Percentiles rank a stretch among this genome's conserved stretches.
Evolutionary conservation across 2,888 invertebrate genomes (phyloP).

Genomic region (Lampropteryx suffumata): DNA sequence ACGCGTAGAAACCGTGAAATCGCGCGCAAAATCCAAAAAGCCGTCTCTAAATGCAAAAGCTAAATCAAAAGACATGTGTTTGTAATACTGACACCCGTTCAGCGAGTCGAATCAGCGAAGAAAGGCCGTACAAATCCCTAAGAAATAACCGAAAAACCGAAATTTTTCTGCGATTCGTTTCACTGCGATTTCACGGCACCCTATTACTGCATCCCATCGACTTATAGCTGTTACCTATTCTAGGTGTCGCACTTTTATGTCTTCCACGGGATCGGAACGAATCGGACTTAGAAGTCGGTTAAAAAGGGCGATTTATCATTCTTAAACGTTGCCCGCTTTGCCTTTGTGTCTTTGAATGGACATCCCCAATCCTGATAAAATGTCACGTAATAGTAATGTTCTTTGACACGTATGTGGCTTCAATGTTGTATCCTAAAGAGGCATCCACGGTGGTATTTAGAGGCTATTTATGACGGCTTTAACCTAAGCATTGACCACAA

Average conservation of each 20-base stretch:
- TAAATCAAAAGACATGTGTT: conserved; percentile 80
- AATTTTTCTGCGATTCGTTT: conserved; percentile 82
- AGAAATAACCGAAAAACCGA: conserved; percentile 84
- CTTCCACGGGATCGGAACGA: conserved; percentile 70
- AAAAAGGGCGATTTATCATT: conserved; percentile 77
- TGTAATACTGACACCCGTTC: conserved; percentile 80
- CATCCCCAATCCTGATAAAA: conserved; percentile 65
- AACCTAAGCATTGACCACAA: background rate
- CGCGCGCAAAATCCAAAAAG: conserved; percentile 76
- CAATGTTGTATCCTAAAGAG: conserved; percentile 1
- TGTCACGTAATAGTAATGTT: conserved; percentile 70
- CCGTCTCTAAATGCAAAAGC: conserved; percentile 59
- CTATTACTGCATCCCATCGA: conserved; percentile 57
- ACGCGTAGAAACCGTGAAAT: conserved; percentile 77
- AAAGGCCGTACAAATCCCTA: conserved; percentile 82
- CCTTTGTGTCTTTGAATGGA: conserved; percentile 69
- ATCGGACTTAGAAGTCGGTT: conserved; percentile 70
- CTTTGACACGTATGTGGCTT: conserved; percentile 53
- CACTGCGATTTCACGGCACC: conserved; percentile 76
- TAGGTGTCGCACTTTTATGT: conserved; percentile 71
- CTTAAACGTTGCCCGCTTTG: conserved; percentile 65
- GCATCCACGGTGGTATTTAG: conserved; percentile 3
- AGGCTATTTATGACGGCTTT: background rate
- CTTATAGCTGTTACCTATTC: conserved; percentile 26
- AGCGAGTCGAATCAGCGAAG: conserved; percentile 77